Evolutionary conservation across 2,113 vertebrate species (phyloP).

Genomic region (Lasiurus borealis): DNA sequence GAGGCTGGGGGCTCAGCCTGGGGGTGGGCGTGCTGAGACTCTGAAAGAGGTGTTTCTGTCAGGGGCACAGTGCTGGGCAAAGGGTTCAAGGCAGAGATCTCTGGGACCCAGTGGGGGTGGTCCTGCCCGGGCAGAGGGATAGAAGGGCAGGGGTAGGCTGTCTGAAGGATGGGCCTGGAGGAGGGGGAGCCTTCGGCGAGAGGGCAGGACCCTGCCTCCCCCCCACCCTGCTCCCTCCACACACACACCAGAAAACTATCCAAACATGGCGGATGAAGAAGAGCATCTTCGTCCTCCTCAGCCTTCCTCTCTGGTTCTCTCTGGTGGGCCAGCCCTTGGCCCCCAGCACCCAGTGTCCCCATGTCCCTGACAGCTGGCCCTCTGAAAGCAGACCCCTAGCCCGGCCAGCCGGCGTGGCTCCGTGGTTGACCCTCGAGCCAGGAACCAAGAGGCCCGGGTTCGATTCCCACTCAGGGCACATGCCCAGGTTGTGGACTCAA

Average conservation of each 20-base stretch:
- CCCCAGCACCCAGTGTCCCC: not conserved
- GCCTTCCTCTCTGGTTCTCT: not conserved
- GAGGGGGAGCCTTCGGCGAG: not conserved
- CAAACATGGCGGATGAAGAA: not conserved
- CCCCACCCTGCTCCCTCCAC: too few relatives aligned
- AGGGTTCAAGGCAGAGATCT: not conserved
- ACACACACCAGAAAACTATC: not conserved
- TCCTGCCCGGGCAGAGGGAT: not conserved
- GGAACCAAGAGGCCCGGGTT: too few relatives aligned
- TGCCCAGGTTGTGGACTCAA: not conserved
- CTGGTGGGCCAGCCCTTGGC: too few relatives aligned
- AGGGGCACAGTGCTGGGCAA: not conserved
- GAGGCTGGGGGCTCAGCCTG: not conserved
- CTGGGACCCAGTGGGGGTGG: not conserved
- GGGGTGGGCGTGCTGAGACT: too few relatives aligned
- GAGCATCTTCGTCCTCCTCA: not conserved
- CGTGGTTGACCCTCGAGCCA: not conserved
- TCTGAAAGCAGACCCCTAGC: not conserved
- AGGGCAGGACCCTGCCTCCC: not conserved
- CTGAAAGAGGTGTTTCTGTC: not conserved
- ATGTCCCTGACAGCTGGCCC: not conserved
- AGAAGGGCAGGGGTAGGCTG: not conserved
- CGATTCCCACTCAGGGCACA: not conserved
- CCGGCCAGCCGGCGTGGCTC: not conserved
- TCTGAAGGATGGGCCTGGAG: not conserved